Evolutionary conservation across 1,140 invertebrate genomes (phyloP).

Genomic region (Drosophila mayri): DNA sequence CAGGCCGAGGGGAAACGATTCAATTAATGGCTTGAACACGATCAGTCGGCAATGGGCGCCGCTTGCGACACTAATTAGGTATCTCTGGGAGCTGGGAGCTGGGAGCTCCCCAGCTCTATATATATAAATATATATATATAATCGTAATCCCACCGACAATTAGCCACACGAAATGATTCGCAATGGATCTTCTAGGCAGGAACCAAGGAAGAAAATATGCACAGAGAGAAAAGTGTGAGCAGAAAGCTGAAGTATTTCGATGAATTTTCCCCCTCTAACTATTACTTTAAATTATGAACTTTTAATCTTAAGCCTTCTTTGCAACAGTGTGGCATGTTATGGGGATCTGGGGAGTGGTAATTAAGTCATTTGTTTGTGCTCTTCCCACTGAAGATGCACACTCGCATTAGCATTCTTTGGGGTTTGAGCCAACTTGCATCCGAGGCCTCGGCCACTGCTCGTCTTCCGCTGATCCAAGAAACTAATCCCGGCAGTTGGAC

Average conservation of each 20-base stretch:
- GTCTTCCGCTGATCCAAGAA: constrained; percentile 7
- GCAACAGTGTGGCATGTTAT: constrained; percentile 8
- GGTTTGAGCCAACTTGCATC: constrained; percentile 5
- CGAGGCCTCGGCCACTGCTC: constrained; percentile 6
- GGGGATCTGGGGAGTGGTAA: constrained; percentile 40
- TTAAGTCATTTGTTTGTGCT: constrained; percentile 75
- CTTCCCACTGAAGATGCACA: constrained; percentile 23
- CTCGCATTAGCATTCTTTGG: constrained; percentile 45
- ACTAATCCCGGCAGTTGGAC: constrained; percentile 34
- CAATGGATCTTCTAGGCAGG: constrained; percentile 59
- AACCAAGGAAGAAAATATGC: neutral
- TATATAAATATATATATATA: constrained; percentile 27
- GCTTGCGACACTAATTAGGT: constrained; percentile 69
- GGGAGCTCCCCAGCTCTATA: too few relatives aligned
- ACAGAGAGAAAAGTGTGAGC: constrained; percentile 8
- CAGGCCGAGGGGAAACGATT: constrained; percentile 56
- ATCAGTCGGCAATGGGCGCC: constrained; percentile 29
- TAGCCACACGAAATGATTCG: constrained; percentile 70
- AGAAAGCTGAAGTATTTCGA: neutral
- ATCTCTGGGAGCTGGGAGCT: constrained; percentile 25
- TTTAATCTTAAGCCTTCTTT: neutral
- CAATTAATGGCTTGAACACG: constrained; percentile 53
- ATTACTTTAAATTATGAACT: too few relatives aligned
- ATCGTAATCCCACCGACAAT: constrained; percentile 67
- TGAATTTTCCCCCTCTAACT: neutral